These are phyloP conservation scores for Drosophila grimshawi DNA, from an alignment of 1,140 invertebrate species.

Conservation along the genomic window DNA sequence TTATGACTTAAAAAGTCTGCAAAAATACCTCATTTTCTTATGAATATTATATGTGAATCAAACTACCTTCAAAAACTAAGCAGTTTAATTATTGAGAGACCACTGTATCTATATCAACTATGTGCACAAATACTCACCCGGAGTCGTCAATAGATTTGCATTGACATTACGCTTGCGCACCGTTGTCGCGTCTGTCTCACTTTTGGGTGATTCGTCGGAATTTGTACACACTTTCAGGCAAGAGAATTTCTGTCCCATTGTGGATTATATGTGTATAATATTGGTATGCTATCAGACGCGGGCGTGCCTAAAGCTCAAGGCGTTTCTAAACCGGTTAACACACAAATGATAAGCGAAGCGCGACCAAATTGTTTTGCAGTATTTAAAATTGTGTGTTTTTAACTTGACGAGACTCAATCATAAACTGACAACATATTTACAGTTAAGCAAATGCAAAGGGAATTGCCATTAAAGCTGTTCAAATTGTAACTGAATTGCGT, in stretches of 20 bases:
- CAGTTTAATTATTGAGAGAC: too few relatives aligned
- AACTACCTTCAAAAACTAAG: too few relatives aligned
- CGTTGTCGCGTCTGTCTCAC: not conserved
- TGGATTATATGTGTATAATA: conserved; percentile 2
- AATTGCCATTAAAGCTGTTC: conserved; percentile 23
- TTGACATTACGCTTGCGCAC: conserved; percentile 50
- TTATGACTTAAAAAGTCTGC: too few relatives aligned
- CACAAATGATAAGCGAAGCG: conserved; percentile 13
- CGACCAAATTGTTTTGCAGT: conserved; percentile 17
- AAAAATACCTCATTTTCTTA: too few relatives aligned
- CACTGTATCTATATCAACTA: too few relatives aligned
- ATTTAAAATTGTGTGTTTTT: conserved; percentile 26
- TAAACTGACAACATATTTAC: conserved; percentile 41
- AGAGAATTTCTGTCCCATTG: conserved; percentile 49
- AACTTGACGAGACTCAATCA: conserved; percentile 40
- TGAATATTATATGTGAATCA: too few relatives aligned
- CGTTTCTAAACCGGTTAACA: conserved; percentile 26
- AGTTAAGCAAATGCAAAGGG: conserved; percentile 18
- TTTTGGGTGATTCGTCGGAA: conserved; percentile 1
- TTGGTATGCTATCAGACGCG: conserved; percentile 8
- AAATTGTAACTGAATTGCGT: conserved; percentile 47
- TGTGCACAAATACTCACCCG: conserved; percentile 18
- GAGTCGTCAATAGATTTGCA: conserved; percentile 36
- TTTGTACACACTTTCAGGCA: conserved; percentile 9
- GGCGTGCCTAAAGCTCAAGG: conserved; percentile 8